Percentiles rank a stretch among this genome's conserved stretches.
phyloP scores from a whole-genome alignment of 2,113 vertebrate species.

The Calyptommatus sinebrachiatus region DNA sequence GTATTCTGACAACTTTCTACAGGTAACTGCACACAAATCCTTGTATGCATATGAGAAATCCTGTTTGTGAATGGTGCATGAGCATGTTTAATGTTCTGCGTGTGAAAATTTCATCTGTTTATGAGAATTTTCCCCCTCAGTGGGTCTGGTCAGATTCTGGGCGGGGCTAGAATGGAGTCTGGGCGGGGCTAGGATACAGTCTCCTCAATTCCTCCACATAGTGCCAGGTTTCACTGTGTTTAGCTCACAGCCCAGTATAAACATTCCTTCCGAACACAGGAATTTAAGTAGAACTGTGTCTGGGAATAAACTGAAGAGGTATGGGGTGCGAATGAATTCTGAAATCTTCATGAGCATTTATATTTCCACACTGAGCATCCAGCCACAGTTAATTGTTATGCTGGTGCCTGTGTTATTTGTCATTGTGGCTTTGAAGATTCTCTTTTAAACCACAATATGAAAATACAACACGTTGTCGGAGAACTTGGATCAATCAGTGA shows the following conservation, averaged over 20 bases:
- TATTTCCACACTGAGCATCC: not conserved
- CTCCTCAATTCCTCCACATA: not conserved
- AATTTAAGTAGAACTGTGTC: not conserved
- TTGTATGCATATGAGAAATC: no score
- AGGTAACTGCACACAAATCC: no score
- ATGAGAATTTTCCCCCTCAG: no score
- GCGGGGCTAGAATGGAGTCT: no score
- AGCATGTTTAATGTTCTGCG: no score
- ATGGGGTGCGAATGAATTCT: not conserved
- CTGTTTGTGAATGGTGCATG: no score
- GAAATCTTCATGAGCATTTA: not conserved
- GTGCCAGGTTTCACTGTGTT: not conserved
- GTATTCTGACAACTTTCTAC: no score
- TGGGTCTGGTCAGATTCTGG: no score
- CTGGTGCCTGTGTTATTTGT: not conserved
- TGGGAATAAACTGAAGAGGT: not conserved
- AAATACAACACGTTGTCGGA: not conserved
- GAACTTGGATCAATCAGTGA: not conserved
- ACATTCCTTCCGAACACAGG: not conserved
- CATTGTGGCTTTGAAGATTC: not conserved
- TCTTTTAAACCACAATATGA: not conserved
- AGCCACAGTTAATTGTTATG: not conserved
- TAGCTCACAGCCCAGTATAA: not conserved
- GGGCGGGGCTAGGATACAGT: no score
- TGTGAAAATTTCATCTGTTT: no score